phyloP scores from a whole-genome alignment of 2,888 invertebrate genomes.

The Syritta pipiens region DNA sequence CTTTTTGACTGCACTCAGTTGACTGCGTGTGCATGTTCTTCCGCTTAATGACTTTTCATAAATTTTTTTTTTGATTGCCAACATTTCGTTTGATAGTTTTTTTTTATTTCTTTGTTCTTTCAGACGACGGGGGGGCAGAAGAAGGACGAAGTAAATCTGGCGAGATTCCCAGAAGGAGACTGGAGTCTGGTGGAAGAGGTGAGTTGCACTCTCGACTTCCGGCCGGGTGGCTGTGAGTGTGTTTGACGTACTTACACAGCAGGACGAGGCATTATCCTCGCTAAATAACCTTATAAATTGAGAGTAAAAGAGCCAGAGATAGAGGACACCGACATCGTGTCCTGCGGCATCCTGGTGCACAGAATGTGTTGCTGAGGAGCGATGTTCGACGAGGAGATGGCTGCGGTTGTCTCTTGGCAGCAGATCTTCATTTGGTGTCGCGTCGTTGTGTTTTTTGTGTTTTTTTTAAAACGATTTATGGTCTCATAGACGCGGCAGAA shows the following conservation, averaged over 20 bases:
- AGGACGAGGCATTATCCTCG: conserved; percentile 31
- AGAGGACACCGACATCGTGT: no score
- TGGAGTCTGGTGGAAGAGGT: conserved; percentile 6
- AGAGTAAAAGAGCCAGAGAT: no score
- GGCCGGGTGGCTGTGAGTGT: conserved; percentile 1
- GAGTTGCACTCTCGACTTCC: conserved; percentile 20
- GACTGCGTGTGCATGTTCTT: not conserved
- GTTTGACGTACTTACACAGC: conserved; percentile 6
- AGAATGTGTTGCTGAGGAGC: no score
- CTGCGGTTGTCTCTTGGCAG: conserved; percentile 18
- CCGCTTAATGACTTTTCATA: conserved; percentile 34
- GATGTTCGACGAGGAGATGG: not conserved
- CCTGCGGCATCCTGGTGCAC: not conserved
- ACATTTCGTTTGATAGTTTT: conserved; percentile 16
- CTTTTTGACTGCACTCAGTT: conserved; percentile 21
- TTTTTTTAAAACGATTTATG: conserved; percentile 12
- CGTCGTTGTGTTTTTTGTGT: not conserved
- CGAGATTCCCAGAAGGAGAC: conserved; percentile 31
- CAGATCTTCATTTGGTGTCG: conserved; percentile 39
- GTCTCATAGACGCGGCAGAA: not conserved
- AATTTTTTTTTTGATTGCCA: conserved; percentile 47
- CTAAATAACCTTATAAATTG: conserved; percentile 48
- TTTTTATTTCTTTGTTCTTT: conserved; percentile 12
- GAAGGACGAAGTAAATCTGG: conserved; percentile 22
- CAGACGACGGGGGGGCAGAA: conserved; percentile 1